Conservation (phyloP, 2,113 vertebrate species). For the Tupaia chinensis region DNA sequence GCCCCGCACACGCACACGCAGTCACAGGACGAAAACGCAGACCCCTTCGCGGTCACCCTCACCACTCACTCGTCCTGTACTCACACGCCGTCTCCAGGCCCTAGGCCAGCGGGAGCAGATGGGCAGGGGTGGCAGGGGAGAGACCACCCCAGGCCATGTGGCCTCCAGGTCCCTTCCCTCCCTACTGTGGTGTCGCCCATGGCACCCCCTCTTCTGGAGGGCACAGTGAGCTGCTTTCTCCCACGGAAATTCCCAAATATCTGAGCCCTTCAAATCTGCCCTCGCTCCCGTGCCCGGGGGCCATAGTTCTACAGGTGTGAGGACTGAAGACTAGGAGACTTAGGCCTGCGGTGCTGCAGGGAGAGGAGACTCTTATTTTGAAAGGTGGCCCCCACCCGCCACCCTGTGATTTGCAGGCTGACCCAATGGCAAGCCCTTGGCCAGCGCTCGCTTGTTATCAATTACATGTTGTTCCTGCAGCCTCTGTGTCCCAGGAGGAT, state of each 20-base stretch:
- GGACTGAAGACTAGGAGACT: neutral
- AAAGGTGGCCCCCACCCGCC: constrained; percentile 66
- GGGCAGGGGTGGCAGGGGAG: neutral
- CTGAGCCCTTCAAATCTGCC: neutral
- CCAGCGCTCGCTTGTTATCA: constrained; percentile 80
- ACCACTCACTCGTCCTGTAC: neutral
- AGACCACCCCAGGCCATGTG: neutral
- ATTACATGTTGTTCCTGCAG: constrained; percentile 84
- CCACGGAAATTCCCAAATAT: neutral
- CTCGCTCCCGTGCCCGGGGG: neutral
- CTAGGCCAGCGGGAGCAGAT: neutral
- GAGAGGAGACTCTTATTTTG: constrained; percentile 81
- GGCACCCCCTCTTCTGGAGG: neutral
- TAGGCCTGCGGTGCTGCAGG: neutral
- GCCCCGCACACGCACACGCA: constrained; percentile 32
- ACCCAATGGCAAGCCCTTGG: constrained; percentile 83
- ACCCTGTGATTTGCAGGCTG: constrained; percentile 80
- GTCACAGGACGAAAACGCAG: neutral
- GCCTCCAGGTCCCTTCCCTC: neutral
- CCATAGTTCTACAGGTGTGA: constrained; percentile 61
- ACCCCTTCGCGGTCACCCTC: neutral
- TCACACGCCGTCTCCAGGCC: neutral
- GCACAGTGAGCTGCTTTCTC: neutral
- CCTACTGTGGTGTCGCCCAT: neutral
- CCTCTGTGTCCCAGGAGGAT: constrained; percentile 83